These are phyloP conservation scores for Cheilosia impressa DNA, from an alignment of 2,888 invertebrate species.

Conservation along the genomic window DNA sequence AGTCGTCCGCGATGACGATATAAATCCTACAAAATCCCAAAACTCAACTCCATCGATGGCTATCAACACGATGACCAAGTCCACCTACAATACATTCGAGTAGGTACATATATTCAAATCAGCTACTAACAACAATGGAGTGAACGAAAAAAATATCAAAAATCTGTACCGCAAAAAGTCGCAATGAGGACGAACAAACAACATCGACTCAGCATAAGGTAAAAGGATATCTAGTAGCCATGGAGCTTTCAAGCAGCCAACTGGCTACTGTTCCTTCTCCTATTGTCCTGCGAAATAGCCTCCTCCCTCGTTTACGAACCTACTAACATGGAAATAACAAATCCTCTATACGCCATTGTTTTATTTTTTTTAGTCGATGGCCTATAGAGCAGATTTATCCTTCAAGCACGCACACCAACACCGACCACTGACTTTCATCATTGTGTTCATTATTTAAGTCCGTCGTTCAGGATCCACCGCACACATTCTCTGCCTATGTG, in stretches of 20 bases:
- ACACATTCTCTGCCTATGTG: not conserved
- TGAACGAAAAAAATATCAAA: slow-evolving; percentile 6
- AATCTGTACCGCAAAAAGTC: slow-evolving; percentile 26
- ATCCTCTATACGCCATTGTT: slow-evolving; percentile 22
- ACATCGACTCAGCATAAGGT: slow-evolving; percentile 19
- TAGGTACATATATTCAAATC: slow-evolving; percentile 41
- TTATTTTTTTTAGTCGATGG: slow-evolving; percentile 13
- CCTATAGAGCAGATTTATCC: not conserved
- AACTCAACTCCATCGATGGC: slow-evolving; percentile 31
- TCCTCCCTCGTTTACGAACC: not conserved
- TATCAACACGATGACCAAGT: slow-evolving; percentile 33
- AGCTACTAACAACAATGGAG: slow-evolving; percentile 25
- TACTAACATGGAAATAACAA: slow-evolving; percentile 20
- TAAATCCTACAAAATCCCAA: slow-evolving; percentile 47
- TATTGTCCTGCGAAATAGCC: slow-evolving; percentile 24
- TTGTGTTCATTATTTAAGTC: slow-evolving; percentile 49
- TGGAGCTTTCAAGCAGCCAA: not conserved
- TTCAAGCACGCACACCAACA: not conserved
- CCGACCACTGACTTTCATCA: slow-evolving; percentile 38
- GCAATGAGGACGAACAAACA: slow-evolving; percentile 28
- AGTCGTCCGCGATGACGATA: slow-evolving; percentile 15
- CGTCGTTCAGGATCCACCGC: slow-evolving; percentile 30
- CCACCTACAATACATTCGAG: slow-evolving; percentile 17
- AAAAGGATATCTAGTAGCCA: not conserved
- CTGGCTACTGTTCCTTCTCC: slow-evolving; percentile 16